Conservation (phyloP, 2,113 vertebrate species). For the Hiodon tergisus region DNA sequence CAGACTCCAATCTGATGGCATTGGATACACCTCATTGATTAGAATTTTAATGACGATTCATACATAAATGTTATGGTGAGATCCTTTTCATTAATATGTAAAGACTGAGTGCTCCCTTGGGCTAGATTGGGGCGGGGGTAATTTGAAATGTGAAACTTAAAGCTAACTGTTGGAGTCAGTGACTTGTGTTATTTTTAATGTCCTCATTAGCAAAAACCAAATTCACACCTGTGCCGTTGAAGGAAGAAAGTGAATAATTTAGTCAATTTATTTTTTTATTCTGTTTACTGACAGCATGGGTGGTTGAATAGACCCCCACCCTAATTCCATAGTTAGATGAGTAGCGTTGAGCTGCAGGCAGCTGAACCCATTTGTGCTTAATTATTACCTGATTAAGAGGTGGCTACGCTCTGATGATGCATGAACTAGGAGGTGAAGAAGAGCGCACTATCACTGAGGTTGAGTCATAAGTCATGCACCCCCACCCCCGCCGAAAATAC, state of each 20-base stretch:
- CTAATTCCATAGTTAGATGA: conserved; percentile 8
- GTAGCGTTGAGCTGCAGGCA: background rate
- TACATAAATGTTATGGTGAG: conserved; percentile 17
- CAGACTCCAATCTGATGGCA: background rate
- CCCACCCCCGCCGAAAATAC: background rate
- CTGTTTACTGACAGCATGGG: background rate
- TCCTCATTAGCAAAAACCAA: background rate
- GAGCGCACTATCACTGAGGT: background rate
- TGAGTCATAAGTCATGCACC: background rate
- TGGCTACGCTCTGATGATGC: conserved; percentile 17
- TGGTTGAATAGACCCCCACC: background rate
- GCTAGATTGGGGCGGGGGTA: conserved; percentile 8
- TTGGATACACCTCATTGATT: background rate
- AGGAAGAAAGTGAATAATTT: background rate
- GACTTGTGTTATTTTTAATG: background rate
- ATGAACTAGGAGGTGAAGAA: background rate
- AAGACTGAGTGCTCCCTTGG: conserved; percentile 33
- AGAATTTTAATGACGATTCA: conserved; percentile 4
- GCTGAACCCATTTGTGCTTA: conserved; percentile 27
- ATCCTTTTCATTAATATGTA: conserved; percentile 43
- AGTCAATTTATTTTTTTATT: background rate
- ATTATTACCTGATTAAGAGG: conserved; percentile 33
- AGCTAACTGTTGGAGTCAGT: conserved; percentile 30
- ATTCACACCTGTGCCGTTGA: background rate
- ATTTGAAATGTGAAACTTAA: conserved; percentile 31